Evolutionary conservation across 2,113 vertebrate species (phyloP).

Genomic region (Diphyllodes magnificus): DNA sequence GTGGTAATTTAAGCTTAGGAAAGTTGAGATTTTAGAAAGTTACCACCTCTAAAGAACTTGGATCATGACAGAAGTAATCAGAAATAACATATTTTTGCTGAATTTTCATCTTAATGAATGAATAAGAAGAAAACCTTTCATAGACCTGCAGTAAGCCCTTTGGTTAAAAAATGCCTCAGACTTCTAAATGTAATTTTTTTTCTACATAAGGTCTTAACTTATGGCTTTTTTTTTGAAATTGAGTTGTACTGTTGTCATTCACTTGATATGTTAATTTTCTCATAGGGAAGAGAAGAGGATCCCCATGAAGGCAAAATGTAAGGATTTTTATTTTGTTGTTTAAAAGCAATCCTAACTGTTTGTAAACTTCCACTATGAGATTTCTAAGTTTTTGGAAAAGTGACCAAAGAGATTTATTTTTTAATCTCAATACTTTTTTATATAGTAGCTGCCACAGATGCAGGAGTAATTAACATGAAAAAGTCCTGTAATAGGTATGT

Average conservation of each 20-base stretch:
- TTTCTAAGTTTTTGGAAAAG: not conserved
- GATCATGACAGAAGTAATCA: not conserved
- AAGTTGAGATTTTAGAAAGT: not conserved
- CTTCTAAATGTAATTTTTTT: not conserved
- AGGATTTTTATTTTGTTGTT: slow-evolving; percentile 62
- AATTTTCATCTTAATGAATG: not conserved
- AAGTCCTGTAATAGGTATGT: not conserved
- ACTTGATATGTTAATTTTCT: slow-evolving; percentile 51
- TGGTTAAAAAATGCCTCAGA: not conserved
- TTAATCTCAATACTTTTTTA: not conserved
- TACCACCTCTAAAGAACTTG: not conserved
- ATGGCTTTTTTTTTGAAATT: rapidly evolving
- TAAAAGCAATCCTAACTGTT: not conserved
- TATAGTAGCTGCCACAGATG: not conserved
- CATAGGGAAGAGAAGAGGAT: slow-evolving; percentile 94
- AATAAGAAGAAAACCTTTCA: not conserved
- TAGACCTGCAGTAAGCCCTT: not conserved
- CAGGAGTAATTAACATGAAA: not conserved
- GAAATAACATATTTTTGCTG: not conserved
- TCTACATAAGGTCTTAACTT: not conserved
- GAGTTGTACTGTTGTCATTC: not conserved
- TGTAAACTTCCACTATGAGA: not conserved
- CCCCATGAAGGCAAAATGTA: slow-evolving; percentile 99
- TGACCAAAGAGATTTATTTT: not conserved
- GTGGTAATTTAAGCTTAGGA: not conserved